phyloP scores from a whole-genome alignment of 1,140 invertebrate genomes.

The Drosophila baimaii region DNA sequence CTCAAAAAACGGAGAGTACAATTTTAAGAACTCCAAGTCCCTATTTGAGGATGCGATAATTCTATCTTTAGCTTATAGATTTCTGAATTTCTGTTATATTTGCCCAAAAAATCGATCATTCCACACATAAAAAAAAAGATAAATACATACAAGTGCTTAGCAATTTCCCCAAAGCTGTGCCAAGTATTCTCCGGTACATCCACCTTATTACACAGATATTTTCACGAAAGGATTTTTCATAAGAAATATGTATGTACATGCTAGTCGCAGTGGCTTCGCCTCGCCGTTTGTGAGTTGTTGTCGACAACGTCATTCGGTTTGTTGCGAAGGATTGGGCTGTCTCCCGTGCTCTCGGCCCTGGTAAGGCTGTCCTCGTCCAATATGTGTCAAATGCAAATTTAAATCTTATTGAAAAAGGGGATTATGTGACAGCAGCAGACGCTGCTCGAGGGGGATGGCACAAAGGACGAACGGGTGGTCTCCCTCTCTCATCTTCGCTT shows the following conservation, averaged over 20 bases:
- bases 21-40: background rate
- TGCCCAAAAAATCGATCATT: too few species aligned
- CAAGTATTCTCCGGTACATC: constrained; percentile 38
- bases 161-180: background rate
- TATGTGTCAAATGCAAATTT: constrained; percentile 84
- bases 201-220: constrained; percentile 43
- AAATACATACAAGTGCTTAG: background rate
- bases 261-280: constrained; percentile 5
- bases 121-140: background rate
- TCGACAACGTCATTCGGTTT: constrained; percentile 33
- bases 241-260: constrained; percentile 24
- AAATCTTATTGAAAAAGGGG: constrained; percentile 81
- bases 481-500: constrained; percentile 24
- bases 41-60: background rate
- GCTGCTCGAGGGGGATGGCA: constrained; percentile 30
- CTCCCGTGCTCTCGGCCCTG: constrained; percentile 14
- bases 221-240: constrained; percentile 24
- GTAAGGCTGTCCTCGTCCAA: constrained; percentile 70
- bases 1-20: background rate
- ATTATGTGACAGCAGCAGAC: constrained; percentile 80
- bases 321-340: constrained; percentile 36
- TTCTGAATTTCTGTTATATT: too few species aligned
- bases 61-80: too few species aligned
- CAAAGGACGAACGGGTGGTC: background rate
- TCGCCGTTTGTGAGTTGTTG: constrained; percentile 11